Evolutionary conservation across 2,113 vertebrate genomes (phyloP), one percentile per base, ranked within the genome.

Genomic region (Varanus komodoensis): DNA sequence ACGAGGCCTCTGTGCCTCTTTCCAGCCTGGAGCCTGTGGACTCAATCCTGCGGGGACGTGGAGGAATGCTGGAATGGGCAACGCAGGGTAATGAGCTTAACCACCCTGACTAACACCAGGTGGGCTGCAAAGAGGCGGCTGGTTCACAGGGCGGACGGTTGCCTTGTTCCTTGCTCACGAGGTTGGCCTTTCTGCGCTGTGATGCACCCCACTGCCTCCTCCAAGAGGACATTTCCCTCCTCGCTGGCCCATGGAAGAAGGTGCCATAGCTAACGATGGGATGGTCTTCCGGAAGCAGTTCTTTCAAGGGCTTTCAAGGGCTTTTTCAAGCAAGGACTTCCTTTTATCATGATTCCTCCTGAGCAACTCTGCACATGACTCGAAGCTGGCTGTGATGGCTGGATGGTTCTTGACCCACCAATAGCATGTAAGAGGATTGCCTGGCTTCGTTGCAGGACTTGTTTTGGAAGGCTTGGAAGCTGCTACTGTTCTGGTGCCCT

Each of bases 181-280:
- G 38, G 38, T 3, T 44, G 38, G 38, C 38, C 38, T 44, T 44
- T 1, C 38, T 2, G 38, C 38, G 3, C 38, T 3, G 38, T 82
- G 48, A 9, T 17, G 48, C 29, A 17, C 3, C 8, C 25, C 25
- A 19, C 12, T 86, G 32, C 15, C 17, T 57, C 52, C 11, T 38
- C 71, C 48, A 25, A 68, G 34, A 7, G 50, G 71, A 29, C 44
- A 50, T 69, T 67, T 71, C 52, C 15, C 27, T 6, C 7, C 71
- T 5, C 48, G 0, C 19, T 50, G 4, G 17, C 1, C 1, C 3
- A 14, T 7, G 8, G n/a, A n/a, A n/a, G 27, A 52, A 52, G 68
- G 44, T 50, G 50, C 50, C 23, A 29, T 38, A n/a, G 44, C 29
- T n/a, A 74, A 87, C 23, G 44, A 19, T 1, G 0, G 23, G 9